Conservation (phyloP, 2,888 invertebrate species). For the Dryobota labecula region DNA sequence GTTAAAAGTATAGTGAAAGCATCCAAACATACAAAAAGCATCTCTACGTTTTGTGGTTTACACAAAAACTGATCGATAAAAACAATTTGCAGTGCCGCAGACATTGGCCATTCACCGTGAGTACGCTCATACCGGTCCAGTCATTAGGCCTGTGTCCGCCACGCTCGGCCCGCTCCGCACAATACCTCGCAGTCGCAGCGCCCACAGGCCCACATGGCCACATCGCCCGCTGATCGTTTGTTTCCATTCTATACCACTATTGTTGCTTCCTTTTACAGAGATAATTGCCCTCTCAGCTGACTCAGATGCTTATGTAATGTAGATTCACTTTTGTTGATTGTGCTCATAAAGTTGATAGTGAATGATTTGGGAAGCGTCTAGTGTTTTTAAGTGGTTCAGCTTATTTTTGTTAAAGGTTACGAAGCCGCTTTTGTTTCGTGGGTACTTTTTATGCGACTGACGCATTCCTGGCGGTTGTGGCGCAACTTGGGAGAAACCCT, state of each 20-base stretch:
- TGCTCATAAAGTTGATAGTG: conserved; percentile 41
- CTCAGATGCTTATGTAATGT: conserved; percentile 52
- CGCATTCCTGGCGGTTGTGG: background rate
- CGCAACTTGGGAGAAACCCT: conserved; percentile 11
- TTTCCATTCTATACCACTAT: conserved; percentile 48
- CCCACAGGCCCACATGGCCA: conserved; percentile 38
- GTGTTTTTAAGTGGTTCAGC: conserved; percentile 9
- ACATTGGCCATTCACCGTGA: conserved; percentile 21
- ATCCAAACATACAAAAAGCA: conserved; percentile 7
- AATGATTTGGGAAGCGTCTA: conserved; percentile 28
- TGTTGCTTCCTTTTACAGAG: conserved; percentile 53
- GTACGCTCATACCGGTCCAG: conserved; percentile 25
- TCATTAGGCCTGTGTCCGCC: conserved; percentile 26
- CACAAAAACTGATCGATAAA: conserved; percentile 49
- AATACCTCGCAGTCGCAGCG: conserved; percentile 46
- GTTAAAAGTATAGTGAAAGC: background rate
- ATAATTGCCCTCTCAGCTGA: conserved; percentile 47
- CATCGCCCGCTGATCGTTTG: conserved; percentile 36
- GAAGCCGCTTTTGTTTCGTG: background rate
- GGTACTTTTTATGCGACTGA: background rate
- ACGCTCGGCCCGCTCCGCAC: conserved; percentile 47
- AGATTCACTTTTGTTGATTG: conserved; percentile 57
- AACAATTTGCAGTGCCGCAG: conserved; percentile 41
- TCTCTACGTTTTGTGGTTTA: background rate
- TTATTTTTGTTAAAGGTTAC: background rate